These are phyloP conservation scores for Baccha elongata DNA, from an alignment of 2,888 invertebrate species.

Conservation along the genomic window DNA sequence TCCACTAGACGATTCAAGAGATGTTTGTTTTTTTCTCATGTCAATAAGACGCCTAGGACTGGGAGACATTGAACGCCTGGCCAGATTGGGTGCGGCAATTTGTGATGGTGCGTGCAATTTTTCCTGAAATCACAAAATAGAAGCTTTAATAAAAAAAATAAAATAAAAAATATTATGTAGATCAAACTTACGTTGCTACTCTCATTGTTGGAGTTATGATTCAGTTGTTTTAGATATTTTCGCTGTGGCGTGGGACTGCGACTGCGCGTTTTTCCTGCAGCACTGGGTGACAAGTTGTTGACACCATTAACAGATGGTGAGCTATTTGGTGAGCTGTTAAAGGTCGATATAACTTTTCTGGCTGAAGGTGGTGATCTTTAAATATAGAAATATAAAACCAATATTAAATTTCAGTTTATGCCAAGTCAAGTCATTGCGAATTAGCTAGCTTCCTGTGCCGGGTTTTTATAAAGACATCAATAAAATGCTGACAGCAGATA, in stretches of 20 bases:
- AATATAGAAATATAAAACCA: constrained; percentile 28
- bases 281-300: constrained; percentile 76
- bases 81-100: constrained; percentile 78
- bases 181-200: constrained; percentile 42
- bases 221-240: constrained; percentile 81
- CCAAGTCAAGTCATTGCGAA: constrained; percentile 41
- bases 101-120: constrained; percentile 61
- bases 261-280: constrained; percentile 81
- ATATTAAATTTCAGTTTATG: constrained; percentile 49
- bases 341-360: constrained; percentile 78
- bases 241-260: constrained; percentile 84
- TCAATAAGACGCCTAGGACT: constrained; percentile 80
- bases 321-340: constrained; percentile 74
- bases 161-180: background rate
- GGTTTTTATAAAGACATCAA: constrained; percentile 38
- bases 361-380: constrained; percentile 81
- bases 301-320: constrained; percentile 72
- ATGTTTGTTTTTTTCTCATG: constrained; percentile 80
- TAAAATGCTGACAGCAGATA: constrained; percentile 59
- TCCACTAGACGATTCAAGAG: constrained; percentile 78
- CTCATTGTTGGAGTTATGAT: constrained; percentile 59
- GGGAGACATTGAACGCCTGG: constrained; percentile 82
- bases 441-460: constrained; percentile 41
- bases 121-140: constrained; percentile 31
- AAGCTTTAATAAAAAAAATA: background rate